Evolutionary conservation across 2,888 invertebrate species (phyloP), one percentile per base, ranked within the genome.

Genomic region (Entomobrya proxima): DNA sequence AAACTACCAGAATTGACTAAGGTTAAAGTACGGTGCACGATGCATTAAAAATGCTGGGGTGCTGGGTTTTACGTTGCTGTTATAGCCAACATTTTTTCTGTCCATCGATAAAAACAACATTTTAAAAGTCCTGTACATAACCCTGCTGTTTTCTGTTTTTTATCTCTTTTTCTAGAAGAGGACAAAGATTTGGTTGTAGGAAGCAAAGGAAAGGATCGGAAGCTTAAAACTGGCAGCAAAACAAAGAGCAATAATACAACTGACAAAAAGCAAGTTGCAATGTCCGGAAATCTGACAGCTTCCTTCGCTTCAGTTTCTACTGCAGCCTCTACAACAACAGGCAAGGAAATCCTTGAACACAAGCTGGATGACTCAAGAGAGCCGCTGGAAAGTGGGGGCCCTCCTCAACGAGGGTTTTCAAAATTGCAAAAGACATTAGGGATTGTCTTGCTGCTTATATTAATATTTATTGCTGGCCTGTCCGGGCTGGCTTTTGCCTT

Each of bases 401-500:
- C 72, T 72, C 58, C 55, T 55, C 72, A 81, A 55, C 52, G 44
- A 81, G 80, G 80, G 40, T 55, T 81, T 81, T 78, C 75, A 72
- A 88, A 89, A 89, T 89, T 90, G 88, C 87, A 83, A 83, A 88
- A 85, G 88, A 89, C 89, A 85, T 86, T 86, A 80, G 85, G 87
- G 84, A 88, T 90, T 89, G 88, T 87, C 88, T 85, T 89, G 88
- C 88, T 89, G 83, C 88, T 85, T 86, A 87, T 89, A 90, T 88
- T 90, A 89, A 88, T 90, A 90, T 90, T 90, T 89, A 89, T 90
- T 87, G 88, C 87, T 52, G 77, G 75, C 13, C 64, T 87, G 44
- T 67, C 72, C 30, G 85, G 76, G 15, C 72, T 85, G 61, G 74
- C 47, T 30, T 81, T 85, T 58, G 40, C 32, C 32, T 69, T 84